phyloP scores from a whole-genome alignment of 1,140 invertebrate genomes.

The Bombus polaris region DNA sequence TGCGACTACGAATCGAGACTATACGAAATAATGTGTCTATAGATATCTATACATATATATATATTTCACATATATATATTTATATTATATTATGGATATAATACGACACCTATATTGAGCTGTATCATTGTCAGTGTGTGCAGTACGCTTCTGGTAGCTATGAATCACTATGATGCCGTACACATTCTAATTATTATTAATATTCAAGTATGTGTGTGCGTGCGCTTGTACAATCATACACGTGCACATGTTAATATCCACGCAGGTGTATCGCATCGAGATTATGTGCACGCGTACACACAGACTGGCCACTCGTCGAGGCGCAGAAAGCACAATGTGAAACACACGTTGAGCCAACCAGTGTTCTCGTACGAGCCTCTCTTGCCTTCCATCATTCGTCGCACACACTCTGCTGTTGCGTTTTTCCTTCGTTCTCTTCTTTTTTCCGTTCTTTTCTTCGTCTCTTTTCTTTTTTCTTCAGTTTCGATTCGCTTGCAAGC shows the following conservation, averaged over 20 bases:
- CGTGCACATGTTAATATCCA: conserved; percentile 42
- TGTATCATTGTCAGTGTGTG: conserved; percentile 82
- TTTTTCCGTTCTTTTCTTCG: neutral
- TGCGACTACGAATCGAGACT: conserved; percentile 58
- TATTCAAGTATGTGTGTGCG: conserved; percentile 32
- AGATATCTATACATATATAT: conserved; percentile 43
- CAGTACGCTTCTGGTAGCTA: conserved; percentile 80
- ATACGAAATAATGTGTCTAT: conserved; percentile 34
- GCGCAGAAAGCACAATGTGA: conserved; percentile 42
- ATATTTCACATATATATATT: conserved; percentile 29
- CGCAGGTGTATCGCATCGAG: conserved; percentile 33
- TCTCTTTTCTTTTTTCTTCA: conserved; percentile 5
- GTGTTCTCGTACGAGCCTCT: conserved; percentile 58
- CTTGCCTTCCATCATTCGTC: conserved; percentile 58
- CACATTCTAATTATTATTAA: conserved; percentile 53
- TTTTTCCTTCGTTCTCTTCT: conserved; percentile 13
- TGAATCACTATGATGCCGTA: conserved; percentile 61
- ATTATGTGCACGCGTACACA: conserved; percentile 55
- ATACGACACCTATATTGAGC: conserved; percentile 69
- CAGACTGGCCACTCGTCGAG: conserved; percentile 53
- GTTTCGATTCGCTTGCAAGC: conserved; percentile 58
- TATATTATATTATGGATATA: conserved; percentile 62
- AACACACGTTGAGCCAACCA: conserved; percentile 15
- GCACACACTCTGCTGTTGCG: conserved; percentile 31
- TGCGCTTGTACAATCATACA: neutral